Percentiles rank a stretch among this genome's conserved stretches.
These are phyloP conservation scores for Colletes collaris DNA, from an alignment of 2,888 invertebrate genomes.

Conservation along the genomic window DNA sequence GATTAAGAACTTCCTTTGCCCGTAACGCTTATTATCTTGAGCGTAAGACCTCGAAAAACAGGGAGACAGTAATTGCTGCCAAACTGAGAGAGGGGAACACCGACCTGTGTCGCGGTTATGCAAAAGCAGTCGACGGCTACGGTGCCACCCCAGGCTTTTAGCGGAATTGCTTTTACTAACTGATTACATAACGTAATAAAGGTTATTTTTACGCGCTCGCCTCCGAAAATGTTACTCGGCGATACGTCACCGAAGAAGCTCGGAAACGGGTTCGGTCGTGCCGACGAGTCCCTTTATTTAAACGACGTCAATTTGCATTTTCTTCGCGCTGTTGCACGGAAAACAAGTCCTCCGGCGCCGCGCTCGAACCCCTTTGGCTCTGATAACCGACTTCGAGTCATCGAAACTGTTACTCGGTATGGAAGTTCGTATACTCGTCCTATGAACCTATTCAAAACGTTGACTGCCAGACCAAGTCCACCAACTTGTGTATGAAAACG, in stretches of 20 bases:
- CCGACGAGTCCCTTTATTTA: constrained; percentile 27
- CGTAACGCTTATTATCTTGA: constrained; percentile 64
- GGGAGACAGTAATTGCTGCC: constrained; percentile 63
- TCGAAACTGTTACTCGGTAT: not conserved
- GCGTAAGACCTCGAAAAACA: constrained; percentile 60
- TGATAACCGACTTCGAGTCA: not conserved
- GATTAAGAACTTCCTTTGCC: constrained; percentile 61
- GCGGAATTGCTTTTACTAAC: constrained; percentile 71
- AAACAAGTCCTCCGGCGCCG: not conserved
- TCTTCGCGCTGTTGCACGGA: not conserved
- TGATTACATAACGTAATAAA: constrained; percentile 71
- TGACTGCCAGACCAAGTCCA: no score
- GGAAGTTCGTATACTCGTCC: not conserved
- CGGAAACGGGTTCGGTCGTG: not conserved
- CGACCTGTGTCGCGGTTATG: constrained; percentile 63
- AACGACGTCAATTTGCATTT: constrained; percentile 37
- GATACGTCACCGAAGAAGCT: constrained; percentile 55
- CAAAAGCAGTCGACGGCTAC: constrained; percentile 61
- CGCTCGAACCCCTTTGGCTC: not conserved
- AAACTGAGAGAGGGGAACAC: constrained; percentile 42
- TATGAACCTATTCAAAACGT: no score
- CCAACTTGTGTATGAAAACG: no score
- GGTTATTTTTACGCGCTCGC: constrained; percentile 62
- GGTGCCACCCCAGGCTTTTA: constrained; percentile 65
- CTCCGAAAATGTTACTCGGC: constrained; percentile 47